phyloP scores from a whole-genome alignment of 2,113 vertebrate genomes.

The Mungos mungo region DNA sequence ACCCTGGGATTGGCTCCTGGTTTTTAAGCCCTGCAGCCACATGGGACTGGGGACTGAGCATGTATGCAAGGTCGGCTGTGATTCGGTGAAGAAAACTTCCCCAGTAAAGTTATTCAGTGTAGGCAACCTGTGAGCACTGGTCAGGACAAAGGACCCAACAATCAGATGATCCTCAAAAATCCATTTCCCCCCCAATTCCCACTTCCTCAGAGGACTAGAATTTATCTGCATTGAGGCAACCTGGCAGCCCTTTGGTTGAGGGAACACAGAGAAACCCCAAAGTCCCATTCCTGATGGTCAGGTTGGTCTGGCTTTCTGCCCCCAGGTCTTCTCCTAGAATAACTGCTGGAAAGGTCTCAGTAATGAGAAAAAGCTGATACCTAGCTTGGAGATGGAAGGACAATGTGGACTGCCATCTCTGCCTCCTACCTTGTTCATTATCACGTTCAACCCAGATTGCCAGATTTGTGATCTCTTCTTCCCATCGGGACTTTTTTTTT shows the following conservation, averaged over 20 bases:
- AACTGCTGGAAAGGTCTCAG: not conserved
- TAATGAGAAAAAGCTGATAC: not conserved
- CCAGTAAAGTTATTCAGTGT: not conserved
- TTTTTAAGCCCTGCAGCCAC: not conserved
- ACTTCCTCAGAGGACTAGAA: not conserved
- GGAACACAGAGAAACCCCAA: not conserved
- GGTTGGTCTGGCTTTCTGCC: not conserved
- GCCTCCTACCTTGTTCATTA: not conserved
- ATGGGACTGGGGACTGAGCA: not conserved
- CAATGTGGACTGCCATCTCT: not conserved
- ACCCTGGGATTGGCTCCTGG: not conserved
- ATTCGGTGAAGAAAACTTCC: not conserved
- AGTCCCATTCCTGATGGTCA: not conserved
- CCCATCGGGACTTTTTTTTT: not conserved
- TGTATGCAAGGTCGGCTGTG: not conserved
- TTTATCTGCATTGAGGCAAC: not conserved
- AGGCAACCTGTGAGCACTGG: not conserved
- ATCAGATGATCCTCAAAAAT: not conserved
- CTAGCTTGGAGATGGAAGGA: not conserved
- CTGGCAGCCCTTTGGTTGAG: not conserved
- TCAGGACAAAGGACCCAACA: not conserved
- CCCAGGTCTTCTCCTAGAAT: not conserved
- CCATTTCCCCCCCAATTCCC: not conserved
- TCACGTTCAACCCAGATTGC: not conserved
- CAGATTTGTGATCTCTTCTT: not conserved